Evolutionary conservation across 2,888 invertebrate species (phyloP), one percentile per base, ranked within the genome.

Genomic region (Dysmachus trigonus): DNA sequence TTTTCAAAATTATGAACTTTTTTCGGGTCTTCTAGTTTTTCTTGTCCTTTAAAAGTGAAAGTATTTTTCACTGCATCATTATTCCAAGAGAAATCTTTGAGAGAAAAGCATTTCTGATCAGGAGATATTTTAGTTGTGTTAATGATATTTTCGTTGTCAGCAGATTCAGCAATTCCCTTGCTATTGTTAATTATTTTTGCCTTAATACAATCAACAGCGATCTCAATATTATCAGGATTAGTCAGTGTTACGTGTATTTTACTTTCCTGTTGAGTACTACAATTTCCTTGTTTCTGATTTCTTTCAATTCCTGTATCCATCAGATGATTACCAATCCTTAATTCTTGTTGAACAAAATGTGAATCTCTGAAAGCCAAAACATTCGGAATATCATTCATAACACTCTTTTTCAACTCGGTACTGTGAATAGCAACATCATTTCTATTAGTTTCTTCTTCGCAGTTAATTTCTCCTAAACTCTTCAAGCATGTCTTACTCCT

Each of bases 281-380:
- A 74, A 22, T 77, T 71, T 15, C 81, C 86, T 76, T 87, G 86
- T 53, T 86, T 86, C 22, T 76, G 33, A 47, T 73, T 83, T 30
- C 33, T 91, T 41, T 91, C 90, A 35, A 92, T 91, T 13, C 91
- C 92, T 1, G 92, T 91, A 88, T 92, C 91, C 92, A 92, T 92
- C 1, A 90, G 89, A 83, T 90, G 91, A 86, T 92, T 92, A 4
- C 92, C 92, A 86, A 92, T 92, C 47, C 92, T 90, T 87, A 92
- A 87, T 87, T 92, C 92, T 87, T 92, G 92, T 85, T 91, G 91
- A 18, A 92, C 91, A 88, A 92, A 90, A n/a, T 91, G 90, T 4
- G 92, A 92, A 86, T 92, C 92, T 15, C 91, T 89, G 88, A 91
- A 92, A 13, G 91, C 91, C 85, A 92, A 86, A 33, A 92, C 92